phyloP scores from a whole-genome alignment of 1,140 invertebrate species.

The Nymphalis io region DNA sequence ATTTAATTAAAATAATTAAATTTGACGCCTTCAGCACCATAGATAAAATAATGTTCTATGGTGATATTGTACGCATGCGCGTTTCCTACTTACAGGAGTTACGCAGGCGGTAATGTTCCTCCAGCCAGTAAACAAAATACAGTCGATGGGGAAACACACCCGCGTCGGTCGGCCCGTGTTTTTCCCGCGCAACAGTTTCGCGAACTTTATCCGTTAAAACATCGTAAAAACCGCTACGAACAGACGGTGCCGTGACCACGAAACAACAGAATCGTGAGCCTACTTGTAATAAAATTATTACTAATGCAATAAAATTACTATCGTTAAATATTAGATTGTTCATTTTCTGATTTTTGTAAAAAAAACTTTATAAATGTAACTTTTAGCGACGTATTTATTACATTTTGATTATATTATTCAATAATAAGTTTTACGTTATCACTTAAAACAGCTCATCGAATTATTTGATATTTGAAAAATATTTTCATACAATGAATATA shows the following conservation, averaged over 20 bases:
- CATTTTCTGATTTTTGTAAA: background rate
- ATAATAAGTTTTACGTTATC: no score
- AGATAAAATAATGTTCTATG: slow-evolving; percentile 12
- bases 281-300: background rate
- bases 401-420: background rate
- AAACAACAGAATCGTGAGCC: background rate
- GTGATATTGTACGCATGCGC: slow-evolving; percentile 1
- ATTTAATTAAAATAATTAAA: slow-evolving; percentile 3
- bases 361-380: no score
- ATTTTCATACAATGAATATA: slow-evolving; percentile 1
- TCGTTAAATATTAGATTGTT: background rate
- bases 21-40: background rate
- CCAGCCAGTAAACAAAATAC: slow-evolving; percentile 11
- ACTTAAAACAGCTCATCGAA: no score
- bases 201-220: slow-evolving; percentile 2
- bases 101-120: background rate
- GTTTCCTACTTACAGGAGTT: background rate
- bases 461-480: background rate
- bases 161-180: background rate
- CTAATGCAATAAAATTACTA: background rate
- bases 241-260: background rate
- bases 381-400: background rate
- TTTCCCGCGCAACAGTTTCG: slow-evolving; percentile 7
- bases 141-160: background rate
- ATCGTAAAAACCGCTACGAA: background rate